These are phyloP conservation scores for Tetraneura akinire DNA, from an alignment of 1,140 invertebrate genomes.

Conservation along the genomic window DNA sequence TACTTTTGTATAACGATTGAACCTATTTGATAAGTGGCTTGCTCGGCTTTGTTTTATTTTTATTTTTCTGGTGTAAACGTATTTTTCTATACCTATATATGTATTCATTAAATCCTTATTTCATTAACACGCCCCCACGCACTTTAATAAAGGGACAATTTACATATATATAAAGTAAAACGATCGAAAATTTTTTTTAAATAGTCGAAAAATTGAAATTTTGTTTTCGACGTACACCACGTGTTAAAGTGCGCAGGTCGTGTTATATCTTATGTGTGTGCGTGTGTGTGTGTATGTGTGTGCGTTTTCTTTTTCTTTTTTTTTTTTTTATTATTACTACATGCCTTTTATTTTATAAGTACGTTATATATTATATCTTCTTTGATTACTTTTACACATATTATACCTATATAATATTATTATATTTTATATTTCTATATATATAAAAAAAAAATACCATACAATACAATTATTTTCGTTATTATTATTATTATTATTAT, in stretches of 20 bases:
- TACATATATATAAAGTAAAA: too few species aligned
- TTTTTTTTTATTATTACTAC: too few species aligned
- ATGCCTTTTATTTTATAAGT: too few species aligned
- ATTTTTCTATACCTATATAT: too few species aligned
- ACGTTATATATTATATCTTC: too few species aligned
- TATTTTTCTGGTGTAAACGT: background rate
- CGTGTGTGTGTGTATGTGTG: background rate
- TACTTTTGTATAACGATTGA: too few species aligned
- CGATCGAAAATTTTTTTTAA: too few species aligned
- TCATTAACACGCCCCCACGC: too few species aligned
- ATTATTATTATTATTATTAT: conserved; percentile 30
- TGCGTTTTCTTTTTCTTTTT: background rate
- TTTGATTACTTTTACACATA: too few species aligned
- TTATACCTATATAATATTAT: conserved; percentile 26
- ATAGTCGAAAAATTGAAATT: too few species aligned
- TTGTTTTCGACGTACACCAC: background rate
- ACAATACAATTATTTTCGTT: conserved; percentile 16
- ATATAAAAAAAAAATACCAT: conserved; percentile 1
- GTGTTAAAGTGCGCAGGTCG: background rate
- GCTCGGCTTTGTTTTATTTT: conserved; percentile 30
- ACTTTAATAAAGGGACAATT: too few species aligned
- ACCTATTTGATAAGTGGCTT: conserved; percentile 11
- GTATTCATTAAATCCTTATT: background rate
- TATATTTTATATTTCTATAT: background rate
- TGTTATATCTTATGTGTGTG: too few species aligned